These are phyloP conservation scores for Blera fallax DNA, from an alignment of 2,888 invertebrate species.

Conservation along the genomic window DNA sequence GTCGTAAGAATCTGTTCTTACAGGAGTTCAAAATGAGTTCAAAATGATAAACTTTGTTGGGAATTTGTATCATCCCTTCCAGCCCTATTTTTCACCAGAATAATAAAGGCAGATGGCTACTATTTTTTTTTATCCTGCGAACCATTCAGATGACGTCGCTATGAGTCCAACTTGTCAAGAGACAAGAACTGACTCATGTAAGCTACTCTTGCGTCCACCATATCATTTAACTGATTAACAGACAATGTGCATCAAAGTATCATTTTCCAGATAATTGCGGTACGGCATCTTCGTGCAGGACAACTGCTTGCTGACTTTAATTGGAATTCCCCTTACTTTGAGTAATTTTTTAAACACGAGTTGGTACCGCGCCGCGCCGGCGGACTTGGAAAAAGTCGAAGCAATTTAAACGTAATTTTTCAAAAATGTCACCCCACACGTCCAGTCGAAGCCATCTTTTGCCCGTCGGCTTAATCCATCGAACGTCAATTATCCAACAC, in stretches of 20 bases:
- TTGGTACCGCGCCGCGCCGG: not conserved
- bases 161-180: too few species aligned
- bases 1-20: too few species aligned
- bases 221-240: not conserved
- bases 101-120: too few species aligned
- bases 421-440: conserved; percentile 57
- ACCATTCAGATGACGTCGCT: too few species aligned
- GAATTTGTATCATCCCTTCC: too few species aligned
- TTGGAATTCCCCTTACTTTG: conserved; percentile 11
- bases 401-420: conserved; percentile 59
- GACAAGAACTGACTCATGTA: too few species aligned
- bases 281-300: not conserved
- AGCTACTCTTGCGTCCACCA: not conserved
- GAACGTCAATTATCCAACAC: conserved; percentile 59
- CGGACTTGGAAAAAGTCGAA: not conserved
- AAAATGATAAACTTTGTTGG: too few species aligned
- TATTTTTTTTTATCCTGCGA: too few species aligned
- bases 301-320: conserved; percentile 20
- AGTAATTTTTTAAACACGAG: not conserved
- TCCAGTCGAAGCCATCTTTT: conserved; percentile 22
- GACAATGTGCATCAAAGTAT: conserved; percentile 1
- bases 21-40: too few species aligned
- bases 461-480: conserved; percentile 54
- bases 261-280: conserved; percentile 10
- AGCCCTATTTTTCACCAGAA: too few species aligned